phyloP scores from a whole-genome alignment of 2,888 invertebrate species.

The Adelognathus sp. region DNA sequence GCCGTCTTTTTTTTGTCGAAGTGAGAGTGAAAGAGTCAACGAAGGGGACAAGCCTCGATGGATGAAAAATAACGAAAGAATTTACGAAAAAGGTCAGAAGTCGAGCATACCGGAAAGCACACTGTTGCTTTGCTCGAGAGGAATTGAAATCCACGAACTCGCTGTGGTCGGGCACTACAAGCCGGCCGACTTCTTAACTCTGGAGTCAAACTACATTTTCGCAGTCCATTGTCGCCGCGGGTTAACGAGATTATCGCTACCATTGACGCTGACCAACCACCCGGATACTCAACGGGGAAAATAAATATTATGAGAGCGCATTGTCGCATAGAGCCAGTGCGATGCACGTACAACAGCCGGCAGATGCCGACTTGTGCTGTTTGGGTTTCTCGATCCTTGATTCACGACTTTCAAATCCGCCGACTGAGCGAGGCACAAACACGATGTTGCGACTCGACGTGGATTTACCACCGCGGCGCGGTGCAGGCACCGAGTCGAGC shows the following conservation, averaged over 20 bases:
- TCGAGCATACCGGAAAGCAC: not conserved
- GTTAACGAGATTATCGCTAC: slow-evolving; percentile 72
- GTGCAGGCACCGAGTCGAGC: not conserved
- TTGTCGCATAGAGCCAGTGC: slow-evolving; percentile 66
- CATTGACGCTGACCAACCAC: slow-evolving; percentile 70
- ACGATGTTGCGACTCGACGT: not conserved
- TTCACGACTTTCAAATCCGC: slow-evolving; percentile 67
- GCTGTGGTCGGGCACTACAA: slow-evolving; percentile 15
- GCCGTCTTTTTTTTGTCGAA: slow-evolving; percentile 26
- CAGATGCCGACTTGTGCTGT: slow-evolving; percentile 64
- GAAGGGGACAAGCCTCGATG: not conserved
- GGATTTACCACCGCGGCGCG: not conserved
- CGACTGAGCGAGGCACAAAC: slow-evolving; percentile 34
- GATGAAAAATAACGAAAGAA: slow-evolving; percentile 27
- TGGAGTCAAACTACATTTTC: slow-evolving; percentile 69
- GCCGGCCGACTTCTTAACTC: slow-evolving; percentile 68
- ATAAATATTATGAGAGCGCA: slow-evolving; percentile 78
- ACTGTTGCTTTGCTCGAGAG: no score
- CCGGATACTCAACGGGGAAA: slow-evolving; percentile 66
- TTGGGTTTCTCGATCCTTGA: slow-evolving; percentile 63
- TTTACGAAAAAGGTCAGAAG: not conserved
- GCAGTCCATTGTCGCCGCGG: slow-evolving; percentile 68
- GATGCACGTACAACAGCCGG: slow-evolving; percentile 63
- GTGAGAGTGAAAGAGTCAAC: slow-evolving; percentile 13
- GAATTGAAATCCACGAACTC: slow-evolving; percentile 36